Conservation (phyloP, 1,140 invertebrate species). For the Cydia pomonella region DNA sequence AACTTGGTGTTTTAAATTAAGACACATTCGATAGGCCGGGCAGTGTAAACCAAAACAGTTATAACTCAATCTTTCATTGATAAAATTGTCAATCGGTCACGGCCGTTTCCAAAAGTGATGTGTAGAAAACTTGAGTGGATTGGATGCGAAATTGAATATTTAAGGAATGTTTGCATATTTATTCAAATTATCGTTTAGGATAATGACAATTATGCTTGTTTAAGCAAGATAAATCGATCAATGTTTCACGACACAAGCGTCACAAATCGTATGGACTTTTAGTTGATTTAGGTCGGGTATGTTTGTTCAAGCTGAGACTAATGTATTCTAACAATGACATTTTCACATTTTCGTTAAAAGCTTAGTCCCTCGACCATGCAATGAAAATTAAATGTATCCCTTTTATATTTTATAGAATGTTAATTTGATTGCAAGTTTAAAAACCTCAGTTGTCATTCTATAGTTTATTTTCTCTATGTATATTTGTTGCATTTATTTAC, state of each 20-base stretch:
- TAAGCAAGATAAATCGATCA: conserved; percentile 8
- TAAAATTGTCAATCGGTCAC: background rate
- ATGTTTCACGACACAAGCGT: background rate
- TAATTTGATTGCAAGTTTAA: conserved; percentile 15
- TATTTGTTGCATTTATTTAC: conserved; percentile 73
- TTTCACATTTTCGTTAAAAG: too few species aligned
- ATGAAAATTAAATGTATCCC: background rate
- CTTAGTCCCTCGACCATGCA: background rate
- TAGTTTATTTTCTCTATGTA: conserved; percentile 43
- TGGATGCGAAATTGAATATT: background rate
- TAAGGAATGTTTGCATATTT: conserved; percentile 20
- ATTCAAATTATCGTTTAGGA: conserved; percentile 1
- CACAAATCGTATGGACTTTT: conserved; percentile 1
- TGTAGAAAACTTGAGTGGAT: background rate
- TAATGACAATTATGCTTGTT: conserved; percentile 9
- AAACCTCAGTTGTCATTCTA: conserved; percentile 14
- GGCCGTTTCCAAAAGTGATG: background rate
- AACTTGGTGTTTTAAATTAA: conserved; percentile 7
- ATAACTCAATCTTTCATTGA: background rate
- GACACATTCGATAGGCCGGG: background rate
- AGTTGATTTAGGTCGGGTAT: conserved; percentile 1
- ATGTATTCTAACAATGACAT: background rate
- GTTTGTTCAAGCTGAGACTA: background rate
- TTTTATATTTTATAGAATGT: conserved; percentile 9
- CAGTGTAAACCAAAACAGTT: background rate